Percentiles rank a stretch among this genome's conserved stretches.
Conservation (phyloP, 1,140 invertebrate species). For the Habropoda laboriosa region DNA sequence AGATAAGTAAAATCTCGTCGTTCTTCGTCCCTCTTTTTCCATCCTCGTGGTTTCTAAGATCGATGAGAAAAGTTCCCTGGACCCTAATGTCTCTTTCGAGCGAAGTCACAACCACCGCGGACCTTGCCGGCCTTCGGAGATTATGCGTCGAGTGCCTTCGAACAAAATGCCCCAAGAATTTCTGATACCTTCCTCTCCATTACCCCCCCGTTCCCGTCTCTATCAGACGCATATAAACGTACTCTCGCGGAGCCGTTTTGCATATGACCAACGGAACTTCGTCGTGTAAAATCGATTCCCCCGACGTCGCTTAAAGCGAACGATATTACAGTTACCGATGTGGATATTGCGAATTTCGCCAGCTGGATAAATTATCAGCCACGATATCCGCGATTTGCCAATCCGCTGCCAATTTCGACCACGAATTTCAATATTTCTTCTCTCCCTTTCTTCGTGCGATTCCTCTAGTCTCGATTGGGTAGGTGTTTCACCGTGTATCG, state of each 20-base stretch:
- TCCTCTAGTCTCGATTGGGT: neutral
- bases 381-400: no score
- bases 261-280: neutral
- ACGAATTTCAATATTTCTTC: no score
- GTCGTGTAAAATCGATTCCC: neutral
- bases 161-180: conserved; percentile 25
- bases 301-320: neutral
- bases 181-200: conserved; percentile 21
- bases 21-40: neutral
- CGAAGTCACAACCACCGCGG: neutral
- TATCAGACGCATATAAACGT: neutral
- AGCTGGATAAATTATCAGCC: neutral
- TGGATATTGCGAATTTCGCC: neutral
- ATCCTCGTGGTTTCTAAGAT: conserved; percentile 10
- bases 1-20: conserved; percentile 17
- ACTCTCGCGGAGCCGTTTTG: neutral
- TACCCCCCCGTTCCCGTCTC: neutral
- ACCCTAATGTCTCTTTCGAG: conserved; percentile 46
- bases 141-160: conserved; percentile 29
- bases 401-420: no score
- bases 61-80: conserved; percentile 42
- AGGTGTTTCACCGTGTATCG: neutral
- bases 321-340: neutral
- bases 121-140: neutral
- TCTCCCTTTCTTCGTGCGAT: neutral